Conservation (phyloP, 2,797 vertebrate genomes). For the Urophycis tenuis region DNA sequence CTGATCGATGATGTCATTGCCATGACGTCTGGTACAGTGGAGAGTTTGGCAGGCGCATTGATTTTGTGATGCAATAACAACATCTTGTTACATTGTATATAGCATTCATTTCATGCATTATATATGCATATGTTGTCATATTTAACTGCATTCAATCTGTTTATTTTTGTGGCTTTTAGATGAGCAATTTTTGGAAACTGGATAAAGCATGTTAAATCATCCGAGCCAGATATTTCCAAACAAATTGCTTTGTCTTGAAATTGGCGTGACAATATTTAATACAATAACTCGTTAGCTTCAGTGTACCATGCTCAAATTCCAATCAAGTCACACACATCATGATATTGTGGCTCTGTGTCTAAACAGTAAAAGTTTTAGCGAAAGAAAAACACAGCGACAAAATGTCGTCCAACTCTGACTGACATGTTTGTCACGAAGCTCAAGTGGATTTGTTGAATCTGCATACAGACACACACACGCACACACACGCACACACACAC, state of each 20-base stretch:
- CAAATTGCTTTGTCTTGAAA: not conserved
- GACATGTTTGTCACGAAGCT: not conserved
- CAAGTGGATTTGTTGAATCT: not conserved
- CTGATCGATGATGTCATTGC: too few relatives aligned
- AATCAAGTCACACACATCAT: not conserved
- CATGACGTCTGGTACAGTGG: too few relatives aligned
- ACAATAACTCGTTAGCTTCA: not conserved
- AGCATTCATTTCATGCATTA: too few relatives aligned
- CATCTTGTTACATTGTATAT: too few relatives aligned
- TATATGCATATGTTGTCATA: too few relatives aligned
- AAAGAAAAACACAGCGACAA: not conserved
- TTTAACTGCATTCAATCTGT: too few relatives aligned
- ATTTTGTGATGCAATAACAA: too few relatives aligned
- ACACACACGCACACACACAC: not conserved
- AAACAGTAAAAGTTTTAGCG: not conserved
- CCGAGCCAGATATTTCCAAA: not conserved
- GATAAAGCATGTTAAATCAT: not conserved
- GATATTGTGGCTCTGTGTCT: not conserved
- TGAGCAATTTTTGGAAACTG: not conserved
- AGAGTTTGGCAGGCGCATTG: too few relatives aligned
- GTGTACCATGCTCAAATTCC: not conserved
- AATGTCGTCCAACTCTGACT: not conserved
- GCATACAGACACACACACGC: not conserved
- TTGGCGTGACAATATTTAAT: not conserved
- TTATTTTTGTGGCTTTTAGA: not conserved